phyloP scores from a whole-genome alignment of 1,140 invertebrate species.

The Streblospio benedicti region DNA sequence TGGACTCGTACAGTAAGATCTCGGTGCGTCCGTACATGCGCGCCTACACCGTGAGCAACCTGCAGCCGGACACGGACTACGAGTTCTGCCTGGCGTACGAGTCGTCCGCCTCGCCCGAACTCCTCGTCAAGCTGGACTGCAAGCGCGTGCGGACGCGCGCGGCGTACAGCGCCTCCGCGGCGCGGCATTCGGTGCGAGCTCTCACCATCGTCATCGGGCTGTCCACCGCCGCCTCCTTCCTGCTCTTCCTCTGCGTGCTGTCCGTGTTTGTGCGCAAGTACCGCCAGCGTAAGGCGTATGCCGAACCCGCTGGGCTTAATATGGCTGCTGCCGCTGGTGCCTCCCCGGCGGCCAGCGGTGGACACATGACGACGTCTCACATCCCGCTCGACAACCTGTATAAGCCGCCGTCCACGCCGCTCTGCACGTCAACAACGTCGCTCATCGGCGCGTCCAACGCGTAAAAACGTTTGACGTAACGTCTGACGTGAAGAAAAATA shows the following conservation, averaged over 20 bases:
- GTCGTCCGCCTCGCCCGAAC: slow-evolving; percentile 25
- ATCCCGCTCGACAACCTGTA: slow-evolving; percentile 46
- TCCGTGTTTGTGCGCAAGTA: slow-evolving; percentile 33
- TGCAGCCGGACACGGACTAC: slow-evolving; percentile 45
- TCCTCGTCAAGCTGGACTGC: slow-evolving; percentile 47
- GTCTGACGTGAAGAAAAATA: too few species aligned
- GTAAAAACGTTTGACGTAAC: too few species aligned
- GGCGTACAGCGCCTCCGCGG: too few species aligned
- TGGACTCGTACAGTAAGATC: slow-evolving; percentile 23
- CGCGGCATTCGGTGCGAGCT: slow-evolving; percentile 36
- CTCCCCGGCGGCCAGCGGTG: slow-evolving; percentile 6
- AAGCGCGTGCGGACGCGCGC: slow-evolving; percentile 30
- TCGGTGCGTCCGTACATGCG: slow-evolving; percentile 28
- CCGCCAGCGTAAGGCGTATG: slow-evolving; percentile 41
- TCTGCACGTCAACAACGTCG: slow-evolving; percentile 38
- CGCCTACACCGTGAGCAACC: slow-evolving; percentile 46
- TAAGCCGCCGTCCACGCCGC: slow-evolving; percentile 25
- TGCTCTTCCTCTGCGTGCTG: slow-evolving; percentile 33
- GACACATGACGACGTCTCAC: slow-evolving; percentile 35
- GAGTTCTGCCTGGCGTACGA: slow-evolving; percentile 48
- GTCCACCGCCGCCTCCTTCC: slow-evolving; percentile 36
- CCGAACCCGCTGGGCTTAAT: slow-evolving; percentile 28
- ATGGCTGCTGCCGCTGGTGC: background rate
- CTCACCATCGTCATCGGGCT: slow-evolving; percentile 27
- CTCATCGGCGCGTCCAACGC: too few species aligned